Conservation (phyloP, 2,113 vertebrate species). For the Cebidichthys violaceus region DNA sequence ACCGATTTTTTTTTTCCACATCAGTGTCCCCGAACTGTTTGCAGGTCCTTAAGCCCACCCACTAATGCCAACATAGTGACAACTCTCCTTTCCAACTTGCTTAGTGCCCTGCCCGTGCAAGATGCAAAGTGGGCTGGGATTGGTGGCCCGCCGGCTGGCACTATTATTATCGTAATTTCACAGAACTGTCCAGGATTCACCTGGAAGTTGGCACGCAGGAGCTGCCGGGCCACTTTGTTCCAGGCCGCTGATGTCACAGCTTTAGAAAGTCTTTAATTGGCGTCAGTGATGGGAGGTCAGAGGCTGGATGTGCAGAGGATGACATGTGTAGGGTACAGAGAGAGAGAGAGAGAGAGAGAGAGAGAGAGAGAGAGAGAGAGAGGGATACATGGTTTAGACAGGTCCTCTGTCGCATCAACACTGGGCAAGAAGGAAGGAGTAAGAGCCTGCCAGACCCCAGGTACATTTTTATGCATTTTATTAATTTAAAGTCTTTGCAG, state of each 20-base stretch:
- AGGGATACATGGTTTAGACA: slow-evolving; percentile 36
- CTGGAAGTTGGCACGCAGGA: slow-evolving; percentile 61
- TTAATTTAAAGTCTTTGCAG: neutral
- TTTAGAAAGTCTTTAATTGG: slow-evolving; percentile 71
- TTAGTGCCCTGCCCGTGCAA: slow-evolving; percentile 51
- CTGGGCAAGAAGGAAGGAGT: slow-evolving; percentile 28
- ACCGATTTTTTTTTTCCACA: slow-evolving; percentile 65
- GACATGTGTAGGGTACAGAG: slow-evolving; percentile 37
- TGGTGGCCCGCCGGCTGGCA: slow-evolving; percentile 63
- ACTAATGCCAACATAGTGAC: slow-evolving; percentile 63
- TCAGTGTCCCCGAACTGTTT: slow-evolving; percentile 74
- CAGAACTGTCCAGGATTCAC: slow-evolving; percentile 84
- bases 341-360: slow-evolving; percentile 18
- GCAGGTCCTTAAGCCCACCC: slow-evolving; percentile 65
- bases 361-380: slow-evolving; percentile 15
- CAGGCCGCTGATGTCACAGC: slow-evolving; percentile 68
- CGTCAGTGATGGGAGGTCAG: slow-evolving; percentile 45
- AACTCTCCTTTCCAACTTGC: slow-evolving; percentile 59
- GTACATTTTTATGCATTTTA: slow-evolving; percentile 39
- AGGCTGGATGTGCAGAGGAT: slow-evolving; percentile 39
- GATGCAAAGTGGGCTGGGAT: slow-evolving; percentile 57
- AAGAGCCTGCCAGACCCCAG: slow-evolving; percentile 35
- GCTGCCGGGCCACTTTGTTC: slow-evolving; percentile 63
- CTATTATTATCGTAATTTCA: slow-evolving; percentile 95
- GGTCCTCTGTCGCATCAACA: slow-evolving; percentile 51